Evolutionary conservation across 1,140 invertebrate species (phyloP), one percentile per base, ranked within the genome.

Genomic region (Centruroides vittatus): DNA sequence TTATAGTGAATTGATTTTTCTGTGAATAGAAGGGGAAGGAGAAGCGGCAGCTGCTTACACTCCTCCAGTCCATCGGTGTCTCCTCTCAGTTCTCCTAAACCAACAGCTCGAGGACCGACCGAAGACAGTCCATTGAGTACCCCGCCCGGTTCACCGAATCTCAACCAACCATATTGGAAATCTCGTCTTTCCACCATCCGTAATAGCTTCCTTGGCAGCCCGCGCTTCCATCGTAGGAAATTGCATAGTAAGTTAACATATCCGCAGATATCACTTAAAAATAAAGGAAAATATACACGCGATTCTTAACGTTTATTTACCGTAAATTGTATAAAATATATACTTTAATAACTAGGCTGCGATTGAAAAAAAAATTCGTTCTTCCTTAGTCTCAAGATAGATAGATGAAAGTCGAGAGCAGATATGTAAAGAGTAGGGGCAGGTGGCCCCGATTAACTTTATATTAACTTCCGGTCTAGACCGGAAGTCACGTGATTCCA

Each of bases 171-270:
- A 65, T 88, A 93, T 60, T 98, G 95, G 94, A 85, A 92, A 72
- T 90, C 92, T 7, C 78, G 95, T 46, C 81, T 99, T 13, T 95
- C 91, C 58, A 97, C 92, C 41, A 94, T 99, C 68, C 98, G 98
- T 76, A 98, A 98, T 77, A 96, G 91, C 66, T 97, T 99, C 76
- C 79, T 99, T 4, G 95, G 95, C 13, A 98, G 93, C 65, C 96
- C 96, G 23, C 77, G 95, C 55, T 98, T 98, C 77, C 93, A 98
- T 77, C 78, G 94, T 67, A 82, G 94, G 76, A 98, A 98, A 85
- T 80, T 97, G 73, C 91, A 92, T 80, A 82, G 88, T 90, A 78
- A 70, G 61, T 54, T 50, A 23, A 4, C 6, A 56, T 41, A 41
- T 41, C 41, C 8, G 23, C 41, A 41, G 41, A 41, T 6, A 8